These are phyloP conservation scores for Fratercula arctica DNA, from an alignment of 2,797 vertebrate genomes.

Conservation along the genomic window DNA sequence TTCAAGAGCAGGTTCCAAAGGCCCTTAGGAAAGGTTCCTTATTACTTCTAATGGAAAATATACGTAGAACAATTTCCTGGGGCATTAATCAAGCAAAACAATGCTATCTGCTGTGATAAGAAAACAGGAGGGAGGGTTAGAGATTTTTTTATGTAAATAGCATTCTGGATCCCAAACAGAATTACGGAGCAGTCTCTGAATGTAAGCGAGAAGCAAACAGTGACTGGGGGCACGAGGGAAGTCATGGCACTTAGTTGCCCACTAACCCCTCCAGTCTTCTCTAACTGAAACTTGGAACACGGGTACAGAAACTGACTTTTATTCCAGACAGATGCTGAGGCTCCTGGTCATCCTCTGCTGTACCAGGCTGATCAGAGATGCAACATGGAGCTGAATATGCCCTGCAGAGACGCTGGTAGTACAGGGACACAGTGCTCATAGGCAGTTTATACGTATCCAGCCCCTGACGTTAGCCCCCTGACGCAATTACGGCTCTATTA, in stretches of 20 bases:
- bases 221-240: accelerated
- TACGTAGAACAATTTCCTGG: conserved; percentile 28
- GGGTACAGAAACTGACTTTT: neutral
- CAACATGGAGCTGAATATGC: accelerated
- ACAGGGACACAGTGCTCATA: neutral
- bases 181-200: neutral
- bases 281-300: neutral
- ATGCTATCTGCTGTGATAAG: conserved; percentile 37
- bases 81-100: conserved; percentile 42
- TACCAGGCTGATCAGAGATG: neutral
- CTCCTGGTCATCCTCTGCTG: neutral
- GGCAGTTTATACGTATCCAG: neutral
- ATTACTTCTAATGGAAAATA: conserved; percentile 25
- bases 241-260: accelerated
- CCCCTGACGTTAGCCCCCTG: neutral
- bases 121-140: neutral
- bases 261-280: neutral
- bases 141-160: neutral
- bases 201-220: accelerated
- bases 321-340: neutral
- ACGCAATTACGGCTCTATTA: neutral
- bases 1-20: neutral
- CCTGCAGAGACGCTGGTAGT: neutral
- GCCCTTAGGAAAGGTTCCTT: neutral
- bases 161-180: neutral